Evolutionary conservation across 2,113 vertebrate genomes (phyloP).

Genomic region (Cyanistes caeruleus): DNA sequence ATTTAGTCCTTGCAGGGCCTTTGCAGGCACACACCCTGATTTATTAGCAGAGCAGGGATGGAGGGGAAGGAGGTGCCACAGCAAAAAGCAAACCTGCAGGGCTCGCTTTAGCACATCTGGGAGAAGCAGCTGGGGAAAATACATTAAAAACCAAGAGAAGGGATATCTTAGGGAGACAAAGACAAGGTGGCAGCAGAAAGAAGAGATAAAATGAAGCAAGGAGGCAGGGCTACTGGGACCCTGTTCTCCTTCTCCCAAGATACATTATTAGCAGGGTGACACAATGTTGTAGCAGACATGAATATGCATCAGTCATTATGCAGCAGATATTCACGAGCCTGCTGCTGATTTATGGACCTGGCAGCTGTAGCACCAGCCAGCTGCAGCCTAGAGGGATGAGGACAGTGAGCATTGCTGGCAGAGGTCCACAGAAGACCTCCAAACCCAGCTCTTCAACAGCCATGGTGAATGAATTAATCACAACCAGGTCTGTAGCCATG

Average conservation of each 20-base stretch:
- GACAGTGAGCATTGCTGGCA: neutral
- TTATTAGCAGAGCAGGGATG: neutral
- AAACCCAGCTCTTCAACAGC: neutral
- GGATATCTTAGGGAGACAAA: neutral
- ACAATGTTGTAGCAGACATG: neutral
- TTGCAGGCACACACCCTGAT: neutral
- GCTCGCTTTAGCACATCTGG: neutral
- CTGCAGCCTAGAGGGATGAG: neutral
- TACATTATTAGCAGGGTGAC: neutral
- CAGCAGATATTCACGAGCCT: neutral
- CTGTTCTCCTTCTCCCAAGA: neutral
- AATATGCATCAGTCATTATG: slow-evolving; percentile 1
- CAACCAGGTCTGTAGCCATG: neutral
- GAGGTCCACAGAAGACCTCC: neutral
- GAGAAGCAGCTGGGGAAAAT: neutral
- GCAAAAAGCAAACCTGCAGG: neutral
- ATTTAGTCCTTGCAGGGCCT: neutral
- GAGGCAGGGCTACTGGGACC: neutral
- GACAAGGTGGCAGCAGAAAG: neutral
- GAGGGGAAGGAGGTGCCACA: neutral
- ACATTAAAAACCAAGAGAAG: neutral
- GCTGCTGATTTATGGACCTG: neutral
- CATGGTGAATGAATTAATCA: accelerated
- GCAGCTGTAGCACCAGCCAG: neutral
- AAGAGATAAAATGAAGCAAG: neutral